These are phyloP conservation scores for Acleris cristana DNA, from an alignment of 2,888 invertebrate species.

Conservation along the genomic window DNA sequence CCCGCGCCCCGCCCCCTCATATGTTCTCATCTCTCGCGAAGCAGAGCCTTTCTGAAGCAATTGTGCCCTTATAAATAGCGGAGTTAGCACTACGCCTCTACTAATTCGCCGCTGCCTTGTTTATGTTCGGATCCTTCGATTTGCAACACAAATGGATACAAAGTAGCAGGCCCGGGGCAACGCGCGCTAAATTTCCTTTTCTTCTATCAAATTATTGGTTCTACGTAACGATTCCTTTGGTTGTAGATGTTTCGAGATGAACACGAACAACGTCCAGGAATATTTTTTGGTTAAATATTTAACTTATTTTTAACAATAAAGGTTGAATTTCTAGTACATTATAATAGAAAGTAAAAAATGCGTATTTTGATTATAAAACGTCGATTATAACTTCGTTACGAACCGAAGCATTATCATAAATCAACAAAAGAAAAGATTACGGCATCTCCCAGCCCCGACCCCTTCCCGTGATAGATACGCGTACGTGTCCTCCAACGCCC, in stretches of 20 bases:
- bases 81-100: slow-evolving; percentile 52
- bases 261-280: background rate
- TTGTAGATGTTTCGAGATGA: background rate
- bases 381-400: slow-evolving; percentile 29
- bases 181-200: slow-evolving; percentile 28
- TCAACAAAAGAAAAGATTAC: slow-evolving; percentile 38
- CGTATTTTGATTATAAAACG: background rate
- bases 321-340: background rate
- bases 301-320: background rate
- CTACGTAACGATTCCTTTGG: background rate
- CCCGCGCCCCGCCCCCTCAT: slow-evolving; percentile 65
- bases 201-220: slow-evolving; percentile 21
- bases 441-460: slow-evolving; percentile 31
- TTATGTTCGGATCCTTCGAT: slow-evolving; percentile 39
- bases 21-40: slow-evolving; percentile 64
- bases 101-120: slow-evolving; percentile 48
- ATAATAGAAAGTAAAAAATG: background rate
- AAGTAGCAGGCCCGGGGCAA: slow-evolving; percentile 31
- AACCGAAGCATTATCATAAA: slow-evolving; percentile 29
- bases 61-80: slow-evolving; percentile 58
- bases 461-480: slow-evolving; percentile 23
- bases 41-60: slow-evolving; percentile 48
- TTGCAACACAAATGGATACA: slow-evolving; percentile 37
- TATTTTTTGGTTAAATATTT: background rate
- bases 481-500: slow-evolving; percentile 38